These are phyloP conservation scores for Clusia tigrina DNA, from an alignment of 2,888 invertebrate species.

Conservation along the genomic window DNA sequence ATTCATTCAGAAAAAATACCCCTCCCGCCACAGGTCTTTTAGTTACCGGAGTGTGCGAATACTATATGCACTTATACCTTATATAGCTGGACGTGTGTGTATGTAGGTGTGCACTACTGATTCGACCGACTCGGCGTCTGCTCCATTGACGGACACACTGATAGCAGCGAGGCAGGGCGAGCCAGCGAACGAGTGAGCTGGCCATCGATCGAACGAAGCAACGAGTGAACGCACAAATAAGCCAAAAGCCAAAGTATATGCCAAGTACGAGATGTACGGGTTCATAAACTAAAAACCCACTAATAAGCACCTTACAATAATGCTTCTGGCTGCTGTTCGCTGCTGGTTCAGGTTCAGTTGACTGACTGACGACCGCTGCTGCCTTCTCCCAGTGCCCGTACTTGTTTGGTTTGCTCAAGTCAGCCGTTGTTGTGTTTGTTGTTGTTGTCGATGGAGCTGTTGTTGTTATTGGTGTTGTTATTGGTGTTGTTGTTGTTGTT, in stretches of 20 bases:
- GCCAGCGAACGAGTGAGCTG: too few relatives aligned
- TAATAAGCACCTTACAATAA: slow-evolving; percentile 55
- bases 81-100: too few relatives aligned
- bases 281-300: slow-evolving; percentile 33
- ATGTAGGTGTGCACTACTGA: too few relatives aligned
- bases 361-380: neutral
- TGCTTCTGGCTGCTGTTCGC: slow-evolving; percentile 58
- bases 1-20: too few relatives aligned
- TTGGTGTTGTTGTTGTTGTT: slow-evolving; percentile 31
- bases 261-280: neutral
- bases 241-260: neutral
- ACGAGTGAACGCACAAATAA: neutral
- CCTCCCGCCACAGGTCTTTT: too few relatives aligned
- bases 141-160: neutral
- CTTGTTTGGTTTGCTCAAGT: too few relatives aligned
- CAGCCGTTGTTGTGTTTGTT: too few relatives aligned
- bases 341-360: neutral
- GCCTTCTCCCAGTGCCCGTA: too few relatives aligned
- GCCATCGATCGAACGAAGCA: neutral
- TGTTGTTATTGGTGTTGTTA: slow-evolving; percentile 33
- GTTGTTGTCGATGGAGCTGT: slow-evolving; percentile 22
- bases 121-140: too few relatives aligned
- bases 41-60: too few relatives aligned
- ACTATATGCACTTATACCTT: too few relatives aligned
- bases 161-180: neutral